phyloP scores from a whole-genome alignment of 2,797 vertebrate species.

The Gephyroberyx darwinii region DNA sequence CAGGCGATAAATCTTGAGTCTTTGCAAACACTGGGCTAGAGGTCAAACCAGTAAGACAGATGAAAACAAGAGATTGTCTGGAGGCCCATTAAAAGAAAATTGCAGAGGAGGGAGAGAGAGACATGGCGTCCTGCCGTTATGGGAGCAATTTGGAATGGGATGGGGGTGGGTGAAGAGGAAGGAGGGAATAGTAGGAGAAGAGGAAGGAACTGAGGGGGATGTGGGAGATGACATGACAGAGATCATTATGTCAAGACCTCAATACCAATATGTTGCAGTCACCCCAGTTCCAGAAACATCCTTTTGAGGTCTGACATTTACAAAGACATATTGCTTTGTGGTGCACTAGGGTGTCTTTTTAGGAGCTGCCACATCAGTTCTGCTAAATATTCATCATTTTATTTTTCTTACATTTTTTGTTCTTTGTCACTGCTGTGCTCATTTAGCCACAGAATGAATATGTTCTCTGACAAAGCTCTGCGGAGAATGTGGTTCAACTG shows the following conservation, averaged over 20 bases:
- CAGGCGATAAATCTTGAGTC: slow-evolving; percentile 64
- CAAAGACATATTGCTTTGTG: slow-evolving; percentile 25
- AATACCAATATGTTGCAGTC: slow-evolving; percentile 19
- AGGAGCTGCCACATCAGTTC: slow-evolving; percentile 40
- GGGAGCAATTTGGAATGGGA: slow-evolving; percentile 10
- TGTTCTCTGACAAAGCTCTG: slow-evolving; percentile 52
- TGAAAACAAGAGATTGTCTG: slow-evolving; percentile 77
- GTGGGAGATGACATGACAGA: slow-evolving; percentile 6
- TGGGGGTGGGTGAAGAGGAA: not conserved
- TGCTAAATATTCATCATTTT: slow-evolving; percentile 45
- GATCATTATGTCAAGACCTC: slow-evolving; percentile 10
- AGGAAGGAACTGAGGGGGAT: not conserved
- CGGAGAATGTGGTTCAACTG: slow-evolving; percentile 60
- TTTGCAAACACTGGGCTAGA: slow-evolving; percentile 61
- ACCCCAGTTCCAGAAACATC: slow-evolving; percentile 25
- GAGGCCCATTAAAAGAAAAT: slow-evolving; percentile 75
- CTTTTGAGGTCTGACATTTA: slow-evolving; percentile 26
- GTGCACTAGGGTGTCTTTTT: not conserved
- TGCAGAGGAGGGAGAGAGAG: slow-evolving; percentile 56
- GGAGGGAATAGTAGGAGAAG: not conserved
- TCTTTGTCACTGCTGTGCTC: slow-evolving; percentile 56
- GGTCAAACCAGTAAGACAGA: slow-evolving; percentile 76
- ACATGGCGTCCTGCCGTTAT: slow-evolving; percentile 49
- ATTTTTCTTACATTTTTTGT: slow-evolving; percentile 50
- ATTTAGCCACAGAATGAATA: slow-evolving; percentile 56